These are phyloP conservation scores for Oryzaephilus surinamensis DNA, from an alignment of 1,140 invertebrate species.

Conservation along the genomic window DNA sequence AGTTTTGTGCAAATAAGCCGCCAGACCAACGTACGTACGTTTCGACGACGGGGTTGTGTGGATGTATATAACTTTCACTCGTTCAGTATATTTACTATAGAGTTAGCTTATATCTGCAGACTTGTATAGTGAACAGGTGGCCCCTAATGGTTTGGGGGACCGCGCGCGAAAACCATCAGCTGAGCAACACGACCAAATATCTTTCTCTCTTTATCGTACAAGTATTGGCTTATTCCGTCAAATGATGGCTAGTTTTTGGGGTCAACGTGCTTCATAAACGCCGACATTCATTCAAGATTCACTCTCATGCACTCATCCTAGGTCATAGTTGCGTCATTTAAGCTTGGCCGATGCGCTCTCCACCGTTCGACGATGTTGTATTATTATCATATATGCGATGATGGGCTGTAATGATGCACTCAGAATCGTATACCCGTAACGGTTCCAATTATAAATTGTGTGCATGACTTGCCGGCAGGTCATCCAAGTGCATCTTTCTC, in stretches of 20 bases:
- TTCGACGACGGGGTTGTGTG: background rate
- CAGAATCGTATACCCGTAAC: background rate
- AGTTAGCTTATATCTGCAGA: conserved; percentile 8
- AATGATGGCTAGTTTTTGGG: conserved; percentile 8
- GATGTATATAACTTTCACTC: conserved; percentile 8
- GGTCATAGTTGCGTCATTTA: conserved; percentile 18
- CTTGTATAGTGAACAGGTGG: conserved; percentile 1
- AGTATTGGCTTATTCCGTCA: conserved; percentile 5
- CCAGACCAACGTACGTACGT: conserved; percentile 10
- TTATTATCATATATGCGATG: conserved; percentile 1
- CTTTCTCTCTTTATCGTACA: background rate
- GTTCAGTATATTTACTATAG: no score
- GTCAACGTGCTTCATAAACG: conserved; percentile 13
- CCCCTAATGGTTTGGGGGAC: conserved; percentile 1
- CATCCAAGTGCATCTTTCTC: background rate
- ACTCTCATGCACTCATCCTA: conserved; percentile 14
- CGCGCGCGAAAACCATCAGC: conserved; percentile 14
- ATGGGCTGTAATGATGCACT: background rate
- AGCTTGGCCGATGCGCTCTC: conserved; percentile 2
- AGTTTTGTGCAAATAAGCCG: conserved; percentile 7
- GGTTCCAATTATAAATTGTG: background rate
- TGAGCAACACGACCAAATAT: conserved; percentile 1
- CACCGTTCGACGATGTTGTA: no score
- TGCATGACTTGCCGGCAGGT: background rate
- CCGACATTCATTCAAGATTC: conserved; percentile 18